A percentile compares a stretch with the other conserved stretches of the same genome.
These are phyloP conservation scores for Manis crassicaudata DNA, from an alignment of 2,797 vertebrate species.

Conservation along the genomic window DNA sequence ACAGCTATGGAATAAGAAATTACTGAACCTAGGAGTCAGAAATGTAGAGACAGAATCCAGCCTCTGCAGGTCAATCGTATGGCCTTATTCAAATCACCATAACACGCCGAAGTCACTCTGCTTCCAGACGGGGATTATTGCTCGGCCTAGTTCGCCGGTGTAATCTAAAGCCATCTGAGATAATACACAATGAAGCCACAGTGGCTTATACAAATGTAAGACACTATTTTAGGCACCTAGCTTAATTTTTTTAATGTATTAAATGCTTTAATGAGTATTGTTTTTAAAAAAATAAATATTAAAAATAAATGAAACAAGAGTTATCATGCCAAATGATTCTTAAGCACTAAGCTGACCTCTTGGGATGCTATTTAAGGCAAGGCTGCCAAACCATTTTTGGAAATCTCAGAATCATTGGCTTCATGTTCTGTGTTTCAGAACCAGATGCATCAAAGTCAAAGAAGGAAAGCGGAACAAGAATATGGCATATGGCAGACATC, in stretches of 20 bases:
- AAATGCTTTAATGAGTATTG: neutral
- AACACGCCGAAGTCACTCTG: neutral
- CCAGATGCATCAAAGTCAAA: neutral
- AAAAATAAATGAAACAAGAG: constrained; percentile 20
- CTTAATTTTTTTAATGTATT: neutral
- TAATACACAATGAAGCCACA: neutral
- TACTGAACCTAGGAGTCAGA: neutral
- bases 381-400: neutral
- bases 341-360: neutral
- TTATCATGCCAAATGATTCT: neutral
- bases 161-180: neutral
- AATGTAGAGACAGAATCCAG: neutral
- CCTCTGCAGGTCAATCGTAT: neutral
- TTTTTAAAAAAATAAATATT: constrained; percentile 26
- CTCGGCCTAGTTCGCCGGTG: neutral
- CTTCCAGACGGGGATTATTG: neutral
- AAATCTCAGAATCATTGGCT: neutral
- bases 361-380: neutral
- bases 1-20: constrained; percentile 4
- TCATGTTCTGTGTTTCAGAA: neutral
- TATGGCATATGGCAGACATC: neutral
- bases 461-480: neutral
- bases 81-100: neutral
- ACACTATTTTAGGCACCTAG: neutral
- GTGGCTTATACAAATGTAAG: neutral